phyloP scores from a whole-genome alignment of 2,113 vertebrate genomes.

The Struthio camelus region DNA sequence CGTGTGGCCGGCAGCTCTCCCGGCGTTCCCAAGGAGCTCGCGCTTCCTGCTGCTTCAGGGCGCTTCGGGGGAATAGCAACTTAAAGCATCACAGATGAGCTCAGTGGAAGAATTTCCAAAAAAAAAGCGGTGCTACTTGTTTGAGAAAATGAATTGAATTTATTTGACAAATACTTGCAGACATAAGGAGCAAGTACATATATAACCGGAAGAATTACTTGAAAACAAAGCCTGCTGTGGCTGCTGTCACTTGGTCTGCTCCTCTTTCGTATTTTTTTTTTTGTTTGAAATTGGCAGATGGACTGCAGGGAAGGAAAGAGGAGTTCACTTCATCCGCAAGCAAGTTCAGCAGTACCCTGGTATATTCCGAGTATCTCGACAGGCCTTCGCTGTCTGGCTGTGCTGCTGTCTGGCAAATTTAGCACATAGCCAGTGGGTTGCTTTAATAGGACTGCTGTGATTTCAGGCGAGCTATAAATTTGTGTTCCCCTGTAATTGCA shows the following conservation, averaged over 20 bases:
- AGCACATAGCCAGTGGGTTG: conserved; percentile 21
- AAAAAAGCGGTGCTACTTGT: not conserved
- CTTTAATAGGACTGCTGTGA: not conserved
- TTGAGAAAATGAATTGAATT: conserved; percentile 22
- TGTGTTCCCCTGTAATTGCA: conserved; percentile 34
- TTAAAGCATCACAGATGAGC: not conserved
- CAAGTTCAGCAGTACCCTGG: not conserved
- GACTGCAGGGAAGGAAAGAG: not conserved
- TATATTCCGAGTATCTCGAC: not conserved
- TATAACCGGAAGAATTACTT: conserved; percentile 7
- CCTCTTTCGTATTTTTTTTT: not conserved
- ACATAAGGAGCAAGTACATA: not conserved
- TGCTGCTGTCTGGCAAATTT: conserved; percentile 35
- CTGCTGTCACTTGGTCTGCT: not conserved
- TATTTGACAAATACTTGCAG: conserved; percentile 25
- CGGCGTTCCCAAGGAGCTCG: not conserved
- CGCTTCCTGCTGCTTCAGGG: not conserved
- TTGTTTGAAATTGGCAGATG: not conserved
- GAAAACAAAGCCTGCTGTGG: conserved; percentile 9
- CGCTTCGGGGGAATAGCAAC: not conserved
- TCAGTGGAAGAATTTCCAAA: not conserved
- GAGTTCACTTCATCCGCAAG: conserved; percentile 7
- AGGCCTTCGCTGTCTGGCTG: not conserved
- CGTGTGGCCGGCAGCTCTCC: not conserved
- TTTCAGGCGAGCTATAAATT: conserved; percentile 29